Conservation (phyloP, 2,113 vertebrate species). For the Psophia crepitans region DNA sequence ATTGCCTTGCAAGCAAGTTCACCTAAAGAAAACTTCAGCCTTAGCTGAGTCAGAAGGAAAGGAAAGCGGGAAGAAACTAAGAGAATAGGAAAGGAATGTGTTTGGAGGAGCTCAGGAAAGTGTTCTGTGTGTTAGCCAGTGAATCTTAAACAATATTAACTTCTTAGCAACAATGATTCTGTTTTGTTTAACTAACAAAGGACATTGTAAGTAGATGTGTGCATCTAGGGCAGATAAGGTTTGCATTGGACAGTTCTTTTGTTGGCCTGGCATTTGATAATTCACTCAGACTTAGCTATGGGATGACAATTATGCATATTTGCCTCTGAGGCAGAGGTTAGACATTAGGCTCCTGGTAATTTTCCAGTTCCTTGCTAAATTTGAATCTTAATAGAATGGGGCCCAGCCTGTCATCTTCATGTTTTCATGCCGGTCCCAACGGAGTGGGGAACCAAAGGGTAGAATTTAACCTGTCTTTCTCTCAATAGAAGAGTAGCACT, state of each 20-base stretch:
- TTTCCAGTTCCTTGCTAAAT: slow-evolving; percentile 52
- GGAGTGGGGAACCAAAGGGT: not conserved
- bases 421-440: slow-evolving; percentile 19
- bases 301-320: slow-evolving; percentile 23
- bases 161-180: slow-evolving; percentile 63
- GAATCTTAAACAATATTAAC: slow-evolving; percentile 58
- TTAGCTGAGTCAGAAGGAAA: not conserved
- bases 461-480: slow-evolving; percentile 34
- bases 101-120: slow-evolving; percentile 3
- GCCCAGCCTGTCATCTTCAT: slow-evolving; percentile 24
- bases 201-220: slow-evolving; percentile 52
- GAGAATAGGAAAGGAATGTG: not conserved
- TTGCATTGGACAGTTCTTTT: slow-evolving; percentile 39
- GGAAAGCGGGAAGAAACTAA: not conserved
- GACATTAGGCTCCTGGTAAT: slow-evolving; percentile 7
- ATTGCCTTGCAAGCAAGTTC: not conserved
- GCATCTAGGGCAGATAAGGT: slow-evolving; percentile 35
- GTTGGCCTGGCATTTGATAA: slow-evolving; percentile 25
- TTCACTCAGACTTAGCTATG: slow-evolving; percentile 38
- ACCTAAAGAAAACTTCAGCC: not conserved
- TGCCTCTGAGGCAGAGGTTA: slow-evolving; percentile 13
- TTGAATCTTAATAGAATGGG: slow-evolving; percentile 51
- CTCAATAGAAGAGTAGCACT: slow-evolving; percentile 20
- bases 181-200: slow-evolving; percentile 65
- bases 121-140: not conserved